Evolutionary conservation across 2,113 vertebrate species (phyloP), one percentile per base, ranked within the genome.

Genomic region (Chinchilla lanigera): DNA sequence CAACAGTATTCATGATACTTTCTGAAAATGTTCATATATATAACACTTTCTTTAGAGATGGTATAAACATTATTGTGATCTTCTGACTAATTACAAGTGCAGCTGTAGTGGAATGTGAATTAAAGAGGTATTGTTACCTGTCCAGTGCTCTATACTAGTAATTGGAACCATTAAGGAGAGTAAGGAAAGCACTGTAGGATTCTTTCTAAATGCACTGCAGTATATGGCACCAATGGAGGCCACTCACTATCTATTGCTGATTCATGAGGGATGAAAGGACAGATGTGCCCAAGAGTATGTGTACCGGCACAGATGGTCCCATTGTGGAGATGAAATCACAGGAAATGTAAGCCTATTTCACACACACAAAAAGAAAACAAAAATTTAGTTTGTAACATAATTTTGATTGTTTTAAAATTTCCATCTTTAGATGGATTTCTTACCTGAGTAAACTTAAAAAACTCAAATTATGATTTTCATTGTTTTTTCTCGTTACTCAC

Each of bases 401-500:
- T 93, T 96, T 84, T 93, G 86, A 90, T 97, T 94, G 94, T 77
- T 96, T 96, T 94, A 93, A 83, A 94, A 91, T 97, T 96, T 95
- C 95, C 94, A 92, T 96, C 95, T 98, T 98, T 95, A 92, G 94
- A 89, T 93, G 93, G 83, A 96, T 96, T 97, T 97, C 65, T 95
- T 91, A 96, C 96, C 97, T 96, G 67, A 96, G 83, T 95, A 83
- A 95, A 96, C 97, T 97, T 94, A 95, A 96, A 89, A 96, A 97
- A 97, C 96, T 83, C 93, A 97, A 96, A 96, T 96, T 94, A 90
- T 78, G 75, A 95, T 89, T 96, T 96, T 83, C 83, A 97, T 93
- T 94, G 69, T 96, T 96, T 97, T 97, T 61, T 80, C 83, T 98
- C 87, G 71, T 75, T 91, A 83, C 75, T 65, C 77, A 93, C 95